These are phyloP conservation scores for Conomelus anceps DNA, from an alignment of 2,888 invertebrate genomes.

Conservation along the genomic window DNA sequence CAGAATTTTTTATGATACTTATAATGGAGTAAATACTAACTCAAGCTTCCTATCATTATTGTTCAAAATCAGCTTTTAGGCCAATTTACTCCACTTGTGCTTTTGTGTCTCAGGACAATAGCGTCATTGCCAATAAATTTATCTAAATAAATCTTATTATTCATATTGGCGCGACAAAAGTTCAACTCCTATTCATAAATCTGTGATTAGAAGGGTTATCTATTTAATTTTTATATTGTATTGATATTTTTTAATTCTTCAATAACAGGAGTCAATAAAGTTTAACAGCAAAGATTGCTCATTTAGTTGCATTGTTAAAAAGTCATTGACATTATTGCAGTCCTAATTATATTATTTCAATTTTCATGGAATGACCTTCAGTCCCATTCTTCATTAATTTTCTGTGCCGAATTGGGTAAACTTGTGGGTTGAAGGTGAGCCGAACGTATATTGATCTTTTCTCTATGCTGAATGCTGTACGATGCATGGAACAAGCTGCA, in stretches of 20 bases:
- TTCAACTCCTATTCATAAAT: not conserved
- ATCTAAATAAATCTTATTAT: not conserved
- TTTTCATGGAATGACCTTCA: not conserved
- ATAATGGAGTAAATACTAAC: not conserved
- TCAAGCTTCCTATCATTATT: not conserved
- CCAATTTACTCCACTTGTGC: not conserved
- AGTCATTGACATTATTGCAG: not conserved
- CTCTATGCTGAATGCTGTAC: not conserved
- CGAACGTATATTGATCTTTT: not conserved
- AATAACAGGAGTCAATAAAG: not conserved
- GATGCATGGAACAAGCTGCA: not conserved
- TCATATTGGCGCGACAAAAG: not conserved
- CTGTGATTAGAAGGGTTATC: not conserved
- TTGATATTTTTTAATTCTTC: not conserved
- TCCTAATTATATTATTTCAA: too few relatives aligned
- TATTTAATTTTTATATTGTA: not conserved
- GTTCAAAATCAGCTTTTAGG: not conserved
- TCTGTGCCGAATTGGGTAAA: not conserved
- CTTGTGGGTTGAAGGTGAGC: not conserved
- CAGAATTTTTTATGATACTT: not conserved
- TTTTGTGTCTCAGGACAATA: not conserved
- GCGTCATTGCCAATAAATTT: not conserved
- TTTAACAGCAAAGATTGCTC: not conserved
- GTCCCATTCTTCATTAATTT: not conserved
- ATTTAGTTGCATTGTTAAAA: not conserved